phyloP scores from a whole-genome alignment of 2,888 invertebrate species.

The Cerastoderma edule region DNA sequence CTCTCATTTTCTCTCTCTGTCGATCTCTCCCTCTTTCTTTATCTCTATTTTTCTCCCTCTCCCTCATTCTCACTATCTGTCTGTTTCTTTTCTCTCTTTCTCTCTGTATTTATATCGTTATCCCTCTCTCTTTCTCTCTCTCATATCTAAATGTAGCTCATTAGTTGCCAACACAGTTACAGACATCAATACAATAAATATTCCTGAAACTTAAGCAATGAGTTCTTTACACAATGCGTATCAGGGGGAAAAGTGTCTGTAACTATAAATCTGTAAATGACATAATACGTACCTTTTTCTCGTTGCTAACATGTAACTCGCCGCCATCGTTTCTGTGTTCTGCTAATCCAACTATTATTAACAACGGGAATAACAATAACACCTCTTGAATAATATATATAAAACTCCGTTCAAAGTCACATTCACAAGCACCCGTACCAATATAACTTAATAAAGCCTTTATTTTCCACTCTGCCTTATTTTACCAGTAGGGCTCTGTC shows the following conservation, averaged over 20 bases:
- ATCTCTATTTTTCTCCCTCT: slow-evolving; percentile 23
- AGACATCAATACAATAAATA: too few species aligned
- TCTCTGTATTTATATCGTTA: slow-evolving; percentile 9
- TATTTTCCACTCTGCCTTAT: too few species aligned
- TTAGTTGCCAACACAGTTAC: too few species aligned
- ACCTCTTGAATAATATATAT: not conserved
- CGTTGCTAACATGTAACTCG: slow-evolving; percentile 71
- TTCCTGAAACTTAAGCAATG: too few species aligned
- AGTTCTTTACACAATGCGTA: too few species aligned
- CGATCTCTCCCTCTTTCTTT: too few species aligned
- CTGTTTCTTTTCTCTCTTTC: slow-evolving; percentile 27
- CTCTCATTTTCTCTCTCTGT: too few species aligned
- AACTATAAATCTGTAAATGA: too few species aligned
- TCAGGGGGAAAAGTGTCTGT: too few species aligned
- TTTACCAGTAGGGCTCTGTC: not conserved
- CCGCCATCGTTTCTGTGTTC: slow-evolving; percentile 53
- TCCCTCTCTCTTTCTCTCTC: slow-evolving; percentile 17
- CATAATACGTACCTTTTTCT: slow-evolving; percentile 71
- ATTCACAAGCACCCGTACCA: too few species aligned
- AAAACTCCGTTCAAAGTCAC: not conserved
- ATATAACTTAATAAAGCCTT: too few species aligned
- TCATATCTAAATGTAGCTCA: not conserved
- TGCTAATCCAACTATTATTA: not conserved
- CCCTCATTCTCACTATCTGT: slow-evolving; percentile 10
- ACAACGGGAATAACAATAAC: not conserved